Percentiles rank a stretch among this genome's conserved stretches.
These are phyloP conservation scores for Drosophila orena DNA, from an alignment of 1,140 invertebrate genomes.

Conservation along the genomic window DNA sequence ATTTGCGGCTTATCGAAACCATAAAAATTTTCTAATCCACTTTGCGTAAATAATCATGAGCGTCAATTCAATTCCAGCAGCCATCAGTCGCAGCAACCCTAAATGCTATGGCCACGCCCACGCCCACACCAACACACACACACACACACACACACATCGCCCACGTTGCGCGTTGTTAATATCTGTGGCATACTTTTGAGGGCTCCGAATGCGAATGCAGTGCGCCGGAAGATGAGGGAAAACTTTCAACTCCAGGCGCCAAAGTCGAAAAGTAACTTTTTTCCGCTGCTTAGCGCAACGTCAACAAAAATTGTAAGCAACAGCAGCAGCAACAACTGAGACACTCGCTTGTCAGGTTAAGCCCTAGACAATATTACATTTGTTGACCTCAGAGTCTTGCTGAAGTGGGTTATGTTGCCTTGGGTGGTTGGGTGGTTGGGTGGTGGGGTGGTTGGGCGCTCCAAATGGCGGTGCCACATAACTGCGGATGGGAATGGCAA, in stretches of 20 bases:
- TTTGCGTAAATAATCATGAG: slow-evolving; percentile 63
- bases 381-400: slow-evolving; percentile 46
- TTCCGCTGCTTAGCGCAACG: slow-evolving; percentile 54
- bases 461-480: background rate
- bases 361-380: slow-evolving; percentile 61
- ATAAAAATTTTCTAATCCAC: slow-evolving; percentile 62
- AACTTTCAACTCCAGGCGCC: slow-evolving; percentile 57
- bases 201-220: slow-evolving; percentile 42
- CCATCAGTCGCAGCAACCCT: slow-evolving; percentile 28
- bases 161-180: slow-evolving; percentile 1
- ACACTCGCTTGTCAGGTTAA: slow-evolving; percentile 38
- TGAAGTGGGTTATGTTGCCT: slow-evolving; percentile 30
- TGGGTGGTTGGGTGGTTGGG: background rate
- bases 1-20: slow-evolving; percentile 63
- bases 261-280: slow-evolving; percentile 63
- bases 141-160: background rate
- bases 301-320: slow-evolving; percentile 56
- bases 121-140: background rate
- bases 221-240: slow-evolving; percentile 44
- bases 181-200: slow-evolving; percentile 41
- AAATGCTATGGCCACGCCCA: background rate
- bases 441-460: background rate
- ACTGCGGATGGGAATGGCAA: slow-evolving; percentile 12
- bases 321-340: slow-evolving; percentile 18
- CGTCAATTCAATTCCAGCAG: slow-evolving; percentile 56